These are phyloP conservation scores for Halyomorpha halys DNA, from an alignment of 1,140 invertebrate genomes.

Conservation along the genomic window DNA sequence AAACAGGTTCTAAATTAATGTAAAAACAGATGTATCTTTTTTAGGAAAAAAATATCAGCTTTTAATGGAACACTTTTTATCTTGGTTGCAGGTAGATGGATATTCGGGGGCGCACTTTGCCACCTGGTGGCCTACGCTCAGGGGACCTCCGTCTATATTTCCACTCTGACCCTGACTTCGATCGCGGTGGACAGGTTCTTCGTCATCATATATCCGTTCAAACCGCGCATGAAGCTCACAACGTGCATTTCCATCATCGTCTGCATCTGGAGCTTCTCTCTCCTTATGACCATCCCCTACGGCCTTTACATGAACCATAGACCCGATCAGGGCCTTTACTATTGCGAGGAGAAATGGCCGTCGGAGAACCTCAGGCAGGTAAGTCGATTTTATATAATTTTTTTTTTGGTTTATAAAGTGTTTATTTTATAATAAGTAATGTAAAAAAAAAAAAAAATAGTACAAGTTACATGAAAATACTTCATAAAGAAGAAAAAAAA, in stretches of 20 bases:
- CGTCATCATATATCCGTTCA: slow-evolving; percentile 93
- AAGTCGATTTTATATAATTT: slow-evolving; percentile 20
- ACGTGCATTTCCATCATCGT: slow-evolving; percentile 75
- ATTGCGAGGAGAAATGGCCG: slow-evolving; percentile 86
- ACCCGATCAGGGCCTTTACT: slow-evolving; percentile 42
- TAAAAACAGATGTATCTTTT: too few species aligned
- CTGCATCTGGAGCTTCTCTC: slow-evolving; percentile 79
- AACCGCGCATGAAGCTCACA: slow-evolving; percentile 76
- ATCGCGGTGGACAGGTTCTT: slow-evolving; percentile 95
- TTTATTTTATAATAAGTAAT: too few species aligned
- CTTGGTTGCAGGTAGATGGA: slow-evolving; percentile 51
- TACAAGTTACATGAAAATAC: too few species aligned
- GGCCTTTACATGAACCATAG: slow-evolving; percentile 66
- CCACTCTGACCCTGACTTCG: slow-evolving; percentile 87
- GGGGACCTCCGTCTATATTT: slow-evolving; percentile 89
- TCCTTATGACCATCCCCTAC: slow-evolving; percentile 82
- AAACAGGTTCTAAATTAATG: too few species aligned
- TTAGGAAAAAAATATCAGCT: too few species aligned
- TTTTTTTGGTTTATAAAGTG: too few species aligned
- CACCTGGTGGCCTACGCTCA: slow-evolving; percentile 88
- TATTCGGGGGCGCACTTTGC: slow-evolving; percentile 78
- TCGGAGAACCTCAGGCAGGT: slow-evolving; percentile 53
- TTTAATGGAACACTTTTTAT: neutral
- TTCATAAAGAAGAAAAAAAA: too few species aligned
- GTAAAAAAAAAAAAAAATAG: too few species aligned